Percentiles rank a stretch among this genome's conserved stretches.
phyloP scores from a whole-genome alignment of 1,140 invertebrate genomes.

The Choristoneura fumiferana region DNA sequence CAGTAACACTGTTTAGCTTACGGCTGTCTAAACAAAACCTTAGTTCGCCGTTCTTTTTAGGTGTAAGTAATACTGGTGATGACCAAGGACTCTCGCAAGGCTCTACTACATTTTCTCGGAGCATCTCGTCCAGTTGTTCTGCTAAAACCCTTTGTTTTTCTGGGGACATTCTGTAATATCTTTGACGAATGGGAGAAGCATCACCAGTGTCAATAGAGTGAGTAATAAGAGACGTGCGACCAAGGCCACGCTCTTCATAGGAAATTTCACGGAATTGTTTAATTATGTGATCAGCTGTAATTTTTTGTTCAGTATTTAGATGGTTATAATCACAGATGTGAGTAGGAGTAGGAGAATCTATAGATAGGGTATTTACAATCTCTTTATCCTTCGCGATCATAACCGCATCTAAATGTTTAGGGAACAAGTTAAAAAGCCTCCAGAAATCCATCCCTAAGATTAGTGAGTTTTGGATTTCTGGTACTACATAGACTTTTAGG shows the following conservation, averaged over 20 bases:
- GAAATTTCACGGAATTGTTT: neutral
- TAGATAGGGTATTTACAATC: too few relatives aligned
- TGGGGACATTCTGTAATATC: slow-evolving; percentile 32
- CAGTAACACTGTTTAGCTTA: slow-evolving; percentile 42
- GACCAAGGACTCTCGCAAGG: slow-evolving; percentile 10
- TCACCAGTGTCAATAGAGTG: slow-evolving; percentile 35
- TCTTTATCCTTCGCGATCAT: too few relatives aligned
- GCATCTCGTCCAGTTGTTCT: neutral
- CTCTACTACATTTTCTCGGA: too few relatives aligned
- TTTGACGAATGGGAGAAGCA: slow-evolving; percentile 31
- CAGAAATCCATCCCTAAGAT: slow-evolving; percentile 33
- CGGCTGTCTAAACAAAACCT: slow-evolving; percentile 43
- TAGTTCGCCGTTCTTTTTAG: slow-evolving; percentile 21
- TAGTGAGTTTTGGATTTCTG: slow-evolving; percentile 17
- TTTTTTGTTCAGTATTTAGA: neutral
- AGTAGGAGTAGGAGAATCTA: neutral
- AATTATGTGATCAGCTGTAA: neutral
- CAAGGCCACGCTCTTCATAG: slow-evolving; percentile 6
- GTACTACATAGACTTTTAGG: slow-evolving; percentile 25
- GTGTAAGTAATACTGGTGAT: slow-evolving; percentile 22
- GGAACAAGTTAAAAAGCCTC: slow-evolving; percentile 18
- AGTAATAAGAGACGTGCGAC: slow-evolving; percentile 10
- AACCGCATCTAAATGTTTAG: slow-evolving; percentile 17
- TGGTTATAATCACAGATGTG: neutral
- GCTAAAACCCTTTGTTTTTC: slow-evolving; percentile 28